These are phyloP conservation scores for Lordiphosa collinella DNA, from an alignment of 1,140 invertebrate species.

Conservation along the genomic window DNA sequence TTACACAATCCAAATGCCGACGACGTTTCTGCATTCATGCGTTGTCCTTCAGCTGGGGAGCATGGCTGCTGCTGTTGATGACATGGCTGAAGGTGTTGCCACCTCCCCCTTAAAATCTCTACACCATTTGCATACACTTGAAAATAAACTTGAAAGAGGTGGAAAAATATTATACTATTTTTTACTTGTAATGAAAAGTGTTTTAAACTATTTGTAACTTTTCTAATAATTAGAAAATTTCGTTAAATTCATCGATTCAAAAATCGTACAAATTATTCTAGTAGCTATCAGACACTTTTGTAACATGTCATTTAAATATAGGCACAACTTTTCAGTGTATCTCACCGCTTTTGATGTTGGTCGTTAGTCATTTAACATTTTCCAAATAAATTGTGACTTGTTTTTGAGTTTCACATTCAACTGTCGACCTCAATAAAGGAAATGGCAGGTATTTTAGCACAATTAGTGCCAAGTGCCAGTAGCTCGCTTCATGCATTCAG, in stretches of 20 bases:
- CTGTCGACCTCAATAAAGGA: conserved; percentile 18
- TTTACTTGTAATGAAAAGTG: too few relatives aligned
- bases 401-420: conserved; percentile 46
- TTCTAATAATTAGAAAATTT: too few relatives aligned
- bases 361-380: conserved; percentile 13
- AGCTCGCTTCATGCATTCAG: conserved; percentile 22
- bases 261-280: too few relatives aligned
- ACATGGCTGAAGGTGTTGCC: conserved; percentile 18
- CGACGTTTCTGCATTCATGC: conserved; percentile 62
- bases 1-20: conserved; percentile 70
- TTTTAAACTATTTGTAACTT: too few relatives aligned
- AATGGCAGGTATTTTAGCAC: conserved; percentile 27
- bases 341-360: not conserved
- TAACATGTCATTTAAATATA: too few relatives aligned
- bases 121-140: too few relatives aligned
- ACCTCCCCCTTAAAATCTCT: too few relatives aligned
- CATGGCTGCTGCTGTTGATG: conserved; percentile 14
- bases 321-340: too few relatives aligned
- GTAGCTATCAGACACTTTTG: too few relatives aligned
- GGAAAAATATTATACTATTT: too few relatives aligned
- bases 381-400: conserved; percentile 44
- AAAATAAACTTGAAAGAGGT: too few relatives aligned
- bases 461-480: conserved; percentile 37
- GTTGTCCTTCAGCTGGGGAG: conserved; percentile 38
- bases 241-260: too few relatives aligned